Evolutionary conservation across 2,888 invertebrate species (phyloP), one percentile per base, ranked within the genome.

Genomic region (Ophion slaviceki): DNA sequence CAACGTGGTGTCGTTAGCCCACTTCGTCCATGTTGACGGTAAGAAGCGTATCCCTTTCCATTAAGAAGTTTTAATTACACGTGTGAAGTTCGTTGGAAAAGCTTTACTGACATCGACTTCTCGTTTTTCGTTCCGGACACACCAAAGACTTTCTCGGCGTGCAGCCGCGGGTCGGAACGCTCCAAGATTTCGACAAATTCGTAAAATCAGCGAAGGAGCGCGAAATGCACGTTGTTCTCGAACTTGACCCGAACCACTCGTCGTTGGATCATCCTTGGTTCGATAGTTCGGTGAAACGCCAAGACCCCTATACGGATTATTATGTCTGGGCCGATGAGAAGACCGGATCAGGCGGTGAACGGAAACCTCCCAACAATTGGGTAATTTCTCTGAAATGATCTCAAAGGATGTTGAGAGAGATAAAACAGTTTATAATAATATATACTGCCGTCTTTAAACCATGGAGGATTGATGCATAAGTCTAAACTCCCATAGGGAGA

Each of bases 221-320:
- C 88, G 95, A 95, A 6, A 92, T 96, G 80, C 95, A 95, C 84
- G 94, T 97, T 36, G 95, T 98, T 66, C 95, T 98, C 83, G 97
- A 97, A 89, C 93, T 98, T 88, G 96, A 97, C 32, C 97, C 98
- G 0, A 97, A 97, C 93, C 96, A 95, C 92, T 96, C 97, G 24
- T 94, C 96, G 3, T 94, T 95, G 67, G 94, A 96, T 2, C 97
- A 97, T 91, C 92, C 94, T 1, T 97, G 98, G 96, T 97, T 99
- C 94, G 92, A 94, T 40, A 94, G 95, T 86, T 96, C 97, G 62
- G 94, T 95, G 78, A 94, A 95, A 75, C 94, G 94, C 20, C 94
- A 96, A 24, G 95, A 95, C 2, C 95, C 95, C 0, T 98, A 96
- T 91, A 95, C 95, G 0, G 95, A 97, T 89, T 98, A 97, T 92